Conservation (phyloP, 35 echinoderm and acorn worm species). For the Lytechinus variegatus region DNA sequence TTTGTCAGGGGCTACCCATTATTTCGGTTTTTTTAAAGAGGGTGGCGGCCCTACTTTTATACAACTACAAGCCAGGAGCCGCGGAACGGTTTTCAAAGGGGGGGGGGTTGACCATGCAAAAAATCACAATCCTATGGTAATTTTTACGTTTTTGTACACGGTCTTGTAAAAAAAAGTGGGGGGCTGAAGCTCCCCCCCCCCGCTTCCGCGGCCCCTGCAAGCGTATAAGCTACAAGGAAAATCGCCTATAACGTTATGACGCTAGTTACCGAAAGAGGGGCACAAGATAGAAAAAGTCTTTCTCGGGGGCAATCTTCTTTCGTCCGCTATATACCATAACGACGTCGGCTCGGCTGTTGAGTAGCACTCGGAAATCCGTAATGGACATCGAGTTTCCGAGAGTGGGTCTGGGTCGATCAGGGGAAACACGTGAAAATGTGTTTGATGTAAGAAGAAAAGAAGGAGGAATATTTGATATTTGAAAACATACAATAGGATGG, state of each 20-base stretch:
- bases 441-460: background rate
- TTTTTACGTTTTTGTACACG: too few relatives aligned
- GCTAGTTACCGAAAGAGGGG: background rate
- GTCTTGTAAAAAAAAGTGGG: too few relatives aligned
- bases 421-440: background rate
- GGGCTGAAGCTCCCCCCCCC: too few relatives aligned
- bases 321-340: background rate
- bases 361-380: constrained; percentile 31
- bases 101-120: too few relatives aligned
- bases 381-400: background rate
- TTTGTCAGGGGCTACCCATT: too few relatives aligned
- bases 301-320: background rate
- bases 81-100: too few relatives aligned
- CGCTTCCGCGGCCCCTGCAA: too few relatives aligned
- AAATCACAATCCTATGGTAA: too few relatives aligned
- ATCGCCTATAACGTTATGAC: background rate
- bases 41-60: too few relatives aligned
- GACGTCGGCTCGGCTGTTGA: background rate
- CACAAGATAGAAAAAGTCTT: background rate
- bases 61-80: too few relatives aligned
- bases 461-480: background rate
- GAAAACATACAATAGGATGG: background rate
- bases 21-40: too few relatives aligned
- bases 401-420: background rate
- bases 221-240: background rate